Evolutionary conservation across 2,888 invertebrate species (phyloP).

Genomic region (Ditula angustiorana): DNA sequence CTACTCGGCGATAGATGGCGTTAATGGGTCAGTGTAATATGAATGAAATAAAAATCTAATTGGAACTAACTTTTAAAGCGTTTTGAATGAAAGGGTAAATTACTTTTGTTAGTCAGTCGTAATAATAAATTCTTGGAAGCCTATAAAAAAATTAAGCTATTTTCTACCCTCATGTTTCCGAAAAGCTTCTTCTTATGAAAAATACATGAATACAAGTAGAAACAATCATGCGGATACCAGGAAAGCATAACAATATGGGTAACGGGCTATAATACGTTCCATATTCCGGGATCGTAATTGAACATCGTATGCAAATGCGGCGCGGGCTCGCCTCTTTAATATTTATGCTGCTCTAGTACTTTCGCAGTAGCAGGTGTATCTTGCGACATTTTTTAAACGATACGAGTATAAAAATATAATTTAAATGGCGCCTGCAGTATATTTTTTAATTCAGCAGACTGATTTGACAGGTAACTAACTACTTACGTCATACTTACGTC

Average conservation of each 20-base stretch:
- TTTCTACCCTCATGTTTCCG: slow-evolving; percentile 38
- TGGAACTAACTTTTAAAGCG: not conserved
- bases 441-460: no score
- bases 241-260: slow-evolving; percentile 67
- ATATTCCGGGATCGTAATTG: slow-evolving; percentile 78
- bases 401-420: not conserved
- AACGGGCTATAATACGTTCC: slow-evolving; percentile 65
- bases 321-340: slow-evolving; percentile 74
- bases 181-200: slow-evolving; percentile 45
- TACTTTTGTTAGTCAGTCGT: no score
- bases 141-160: slow-evolving; percentile 13
- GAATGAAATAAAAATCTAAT: not conserved
- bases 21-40: slow-evolving; percentile 43
- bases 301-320: slow-evolving; percentile 78
- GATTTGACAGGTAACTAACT: no score
- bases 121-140: no score
- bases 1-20: slow-evolving; percentile 78
- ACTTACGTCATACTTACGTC: no score
- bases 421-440: not conserved
- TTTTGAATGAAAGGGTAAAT: not conserved
- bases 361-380: slow-evolving; percentile 65
- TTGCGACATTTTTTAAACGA: slow-evolving; percentile 27
- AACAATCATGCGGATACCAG: slow-evolving; percentile 58
- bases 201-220: slow-evolving; percentile 52
- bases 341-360: slow-evolving; percentile 74